Percentiles rank a stretch among this genome's conserved stretches.
These are phyloP conservation scores for Tineola bisselliella DNA, from an alignment of 2,888 invertebrate genomes.

Conservation along the genomic window DNA sequence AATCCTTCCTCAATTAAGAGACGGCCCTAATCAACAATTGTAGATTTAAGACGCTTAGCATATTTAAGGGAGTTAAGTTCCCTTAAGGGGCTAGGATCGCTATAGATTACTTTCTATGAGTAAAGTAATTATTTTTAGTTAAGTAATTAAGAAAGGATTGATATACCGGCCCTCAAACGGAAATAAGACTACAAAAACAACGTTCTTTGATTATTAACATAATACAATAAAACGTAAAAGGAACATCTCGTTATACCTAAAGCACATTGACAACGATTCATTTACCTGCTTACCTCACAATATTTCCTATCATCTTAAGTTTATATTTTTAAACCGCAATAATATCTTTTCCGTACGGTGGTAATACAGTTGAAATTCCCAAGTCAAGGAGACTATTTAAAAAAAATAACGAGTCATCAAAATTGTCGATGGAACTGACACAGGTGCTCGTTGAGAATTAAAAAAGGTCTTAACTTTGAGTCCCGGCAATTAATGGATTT, in stretches of 20 bases:
- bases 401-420: slow-evolving; percentile 52
- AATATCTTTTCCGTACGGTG: not conserved
- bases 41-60: too few relatives aligned
- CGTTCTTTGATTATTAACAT: not conserved
- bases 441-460: slow-evolving; percentile 45
- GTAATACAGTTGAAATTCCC: not conserved
- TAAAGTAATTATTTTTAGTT: too few relatives aligned
- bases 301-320: slow-evolving; percentile 28
- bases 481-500: slow-evolving; percentile 53
- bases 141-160: too few relatives aligned
- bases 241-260: not conserved
- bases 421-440: slow-evolving; percentile 37
- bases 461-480: slow-evolving; percentile 31
- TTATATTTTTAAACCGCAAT: not conserved
- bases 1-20: too few relatives aligned
- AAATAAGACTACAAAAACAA: too few relatives aligned
- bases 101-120: too few relatives aligned
- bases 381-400: slow-evolving; percentile 27
- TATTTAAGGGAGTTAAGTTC: too few relatives aligned
- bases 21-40: too few relatives aligned
- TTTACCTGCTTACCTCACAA: slow-evolving; percentile 50
- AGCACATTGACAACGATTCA: slow-evolving; percentile 26
- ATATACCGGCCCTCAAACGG: too few relatives aligned
- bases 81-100: too few relatives aligned
- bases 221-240: not conserved